A percentile compares a stretch with the other conserved stretches of the same genome.
Evolutionary conservation across 2,113 vertebrate genomes (phyloP).

Genomic region (Eptesicus fuscus): DNA sequence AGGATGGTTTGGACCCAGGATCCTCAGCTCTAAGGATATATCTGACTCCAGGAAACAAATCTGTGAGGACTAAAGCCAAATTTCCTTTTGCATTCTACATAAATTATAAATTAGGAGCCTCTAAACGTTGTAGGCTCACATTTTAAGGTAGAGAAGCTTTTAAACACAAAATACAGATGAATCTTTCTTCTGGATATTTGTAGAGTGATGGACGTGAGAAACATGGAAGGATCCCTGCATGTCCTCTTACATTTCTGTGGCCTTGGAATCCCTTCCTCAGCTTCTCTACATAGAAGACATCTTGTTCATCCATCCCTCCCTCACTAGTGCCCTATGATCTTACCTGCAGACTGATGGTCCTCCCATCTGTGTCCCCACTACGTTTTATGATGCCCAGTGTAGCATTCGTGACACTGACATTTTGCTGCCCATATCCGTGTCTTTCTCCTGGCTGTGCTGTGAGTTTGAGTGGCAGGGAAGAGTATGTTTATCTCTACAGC

Average conservation of each 20-base stretch:
- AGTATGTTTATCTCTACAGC: not conserved
- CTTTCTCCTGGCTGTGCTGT: not conserved
- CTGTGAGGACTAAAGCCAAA: not conserved
- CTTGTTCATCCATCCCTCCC: too few relatives aligned
- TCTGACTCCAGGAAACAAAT: not conserved
- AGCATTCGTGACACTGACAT: not conserved
- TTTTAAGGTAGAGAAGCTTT: not conserved
- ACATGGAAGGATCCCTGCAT: not conserved
- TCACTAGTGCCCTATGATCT: not conserved
- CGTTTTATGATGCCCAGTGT: not conserved
- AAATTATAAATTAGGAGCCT: not conserved
- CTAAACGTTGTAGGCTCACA: not conserved
- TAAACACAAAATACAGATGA: not conserved
- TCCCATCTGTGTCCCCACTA: not conserved
- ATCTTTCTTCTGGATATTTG: not conserved
- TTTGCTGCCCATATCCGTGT: not conserved
- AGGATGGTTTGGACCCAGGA: not conserved
- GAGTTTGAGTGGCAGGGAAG: not conserved
- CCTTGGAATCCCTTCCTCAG: not conserved
- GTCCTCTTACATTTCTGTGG: not conserved
- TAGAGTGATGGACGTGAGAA: not conserved
- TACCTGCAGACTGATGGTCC: not conserved
- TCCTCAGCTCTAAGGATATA: not conserved
- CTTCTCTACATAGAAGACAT: not conserved
- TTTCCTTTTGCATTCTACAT: not conserved